Evolutionary conservation across 2,888 invertebrate genomes (phyloP).

Genomic region (Habrosyne pyritoides): DNA sequence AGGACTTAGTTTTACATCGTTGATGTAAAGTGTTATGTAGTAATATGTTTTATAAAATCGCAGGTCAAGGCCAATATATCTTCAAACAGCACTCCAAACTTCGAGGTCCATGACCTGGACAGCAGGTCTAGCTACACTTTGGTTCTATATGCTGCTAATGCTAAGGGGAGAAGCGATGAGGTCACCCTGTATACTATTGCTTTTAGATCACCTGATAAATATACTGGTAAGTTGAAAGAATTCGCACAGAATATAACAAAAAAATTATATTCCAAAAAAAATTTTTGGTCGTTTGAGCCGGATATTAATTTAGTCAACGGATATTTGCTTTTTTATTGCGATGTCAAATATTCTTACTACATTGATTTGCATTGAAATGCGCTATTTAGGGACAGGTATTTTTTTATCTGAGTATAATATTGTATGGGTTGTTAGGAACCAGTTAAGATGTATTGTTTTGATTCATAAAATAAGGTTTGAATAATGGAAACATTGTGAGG

Average conservation of each 20-base stretch:
- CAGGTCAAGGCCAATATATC: slow-evolving; percentile 84
- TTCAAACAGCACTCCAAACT: slow-evolving; percentile 82
- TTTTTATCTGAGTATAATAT: not conserved
- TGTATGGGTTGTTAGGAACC: no score
- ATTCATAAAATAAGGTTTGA: no score
- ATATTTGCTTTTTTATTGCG: not conserved
- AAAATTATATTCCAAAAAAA: no score
- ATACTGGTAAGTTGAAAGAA: slow-evolving; percentile 85
- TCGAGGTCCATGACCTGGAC: slow-evolving; percentile 86
- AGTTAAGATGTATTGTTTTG: no score
- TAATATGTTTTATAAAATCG: slow-evolving; percentile 22
- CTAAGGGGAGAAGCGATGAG: slow-evolving; percentile 92
- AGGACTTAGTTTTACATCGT: no score
- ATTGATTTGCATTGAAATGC: not conserved
- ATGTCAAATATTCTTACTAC: not conserved
- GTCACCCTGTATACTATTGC: slow-evolving; percentile 91
- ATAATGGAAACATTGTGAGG: no score
- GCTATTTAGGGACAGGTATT: not conserved
- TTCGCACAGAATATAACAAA: not conserved
- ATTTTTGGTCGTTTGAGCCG: not conserved
- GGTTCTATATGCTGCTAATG: slow-evolving; percentile 92
- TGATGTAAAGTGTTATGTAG: no score
- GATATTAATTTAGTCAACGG: not conserved
- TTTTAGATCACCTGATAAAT: slow-evolving; percentile 92
- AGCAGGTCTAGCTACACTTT: slow-evolving; percentile 89